A percentile compares a stretch with the other conserved stretches of the same genome.
Evolutionary conservation across 2,113 vertebrate species (phyloP).

Genomic region (Pholis gunnellus): DNA sequence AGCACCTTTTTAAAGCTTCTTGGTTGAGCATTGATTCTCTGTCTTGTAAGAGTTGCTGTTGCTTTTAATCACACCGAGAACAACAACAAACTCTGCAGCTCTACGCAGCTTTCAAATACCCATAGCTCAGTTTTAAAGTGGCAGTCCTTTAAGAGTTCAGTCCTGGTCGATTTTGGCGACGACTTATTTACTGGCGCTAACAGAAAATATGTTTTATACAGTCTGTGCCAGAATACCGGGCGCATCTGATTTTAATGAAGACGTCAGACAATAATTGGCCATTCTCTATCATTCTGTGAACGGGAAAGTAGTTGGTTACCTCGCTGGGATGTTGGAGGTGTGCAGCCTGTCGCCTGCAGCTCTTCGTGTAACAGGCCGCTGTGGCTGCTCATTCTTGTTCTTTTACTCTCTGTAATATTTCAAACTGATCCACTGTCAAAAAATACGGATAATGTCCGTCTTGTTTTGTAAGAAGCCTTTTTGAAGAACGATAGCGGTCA

Average conservation of each 20-base stretch:
- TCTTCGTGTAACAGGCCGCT: neutral
- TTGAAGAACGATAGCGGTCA: neutral
- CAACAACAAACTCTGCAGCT: neutral
- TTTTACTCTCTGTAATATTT: neutral
- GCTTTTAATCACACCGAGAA: neutral
- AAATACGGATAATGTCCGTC: neutral
- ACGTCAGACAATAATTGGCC: neutral
- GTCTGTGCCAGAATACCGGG: no score
- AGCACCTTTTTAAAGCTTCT: no score
- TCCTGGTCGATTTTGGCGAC: neutral
- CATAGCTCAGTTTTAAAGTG: neutral
- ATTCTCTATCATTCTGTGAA: neutral
- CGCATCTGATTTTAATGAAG: neutral
- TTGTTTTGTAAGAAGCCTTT: neutral
- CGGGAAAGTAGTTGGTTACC: neutral
- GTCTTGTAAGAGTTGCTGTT: neutral
- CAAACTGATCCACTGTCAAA: neutral
- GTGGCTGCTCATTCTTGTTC: neutral
- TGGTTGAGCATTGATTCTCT: neutral
- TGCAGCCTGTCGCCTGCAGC: neutral
- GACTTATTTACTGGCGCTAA: no score
- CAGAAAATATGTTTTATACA: no score
- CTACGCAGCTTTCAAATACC: neutral
- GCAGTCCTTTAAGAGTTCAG: neutral
- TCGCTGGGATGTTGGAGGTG: neutral